Evolutionary conservation across 2,888 invertebrate species (phyloP).

Genomic region (Morpho achilles): DNA sequence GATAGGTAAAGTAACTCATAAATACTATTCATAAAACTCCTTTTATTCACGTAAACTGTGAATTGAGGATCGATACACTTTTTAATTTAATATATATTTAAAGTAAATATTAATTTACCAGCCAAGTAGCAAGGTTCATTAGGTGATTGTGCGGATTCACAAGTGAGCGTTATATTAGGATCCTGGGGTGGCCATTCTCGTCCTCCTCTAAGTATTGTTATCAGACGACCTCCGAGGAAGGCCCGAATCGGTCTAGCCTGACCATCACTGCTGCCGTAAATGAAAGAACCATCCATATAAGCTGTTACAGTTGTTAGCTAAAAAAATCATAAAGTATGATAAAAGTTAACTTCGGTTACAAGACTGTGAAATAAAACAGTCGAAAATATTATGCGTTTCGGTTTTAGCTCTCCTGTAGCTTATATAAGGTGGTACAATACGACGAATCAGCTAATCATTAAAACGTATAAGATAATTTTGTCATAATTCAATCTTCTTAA

Average conservation of each 20-base stretch:
- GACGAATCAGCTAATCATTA: too few species aligned
- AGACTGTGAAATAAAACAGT: too few species aligned
- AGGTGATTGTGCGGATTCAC: slow-evolving; percentile 80
- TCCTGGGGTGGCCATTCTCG: slow-evolving; percentile 86
- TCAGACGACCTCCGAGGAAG: slow-evolving; percentile 83
- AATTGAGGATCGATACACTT: too few species aligned
- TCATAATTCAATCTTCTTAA: too few species aligned
- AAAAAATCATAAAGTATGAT: neutral
- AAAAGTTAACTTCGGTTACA: too few species aligned
- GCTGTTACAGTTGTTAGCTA: slow-evolving; percentile 84
- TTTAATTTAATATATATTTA: neutral
- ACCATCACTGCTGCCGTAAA: slow-evolving; percentile 86
- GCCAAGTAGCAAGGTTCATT: slow-evolving; percentile 87
- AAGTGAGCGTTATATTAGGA: slow-evolving; percentile 83
- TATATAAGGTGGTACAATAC: too few species aligned
- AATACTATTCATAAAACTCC: too few species aligned
- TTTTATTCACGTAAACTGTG: too few species aligned
- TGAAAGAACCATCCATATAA: slow-evolving; percentile 87
- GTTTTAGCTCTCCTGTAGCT: too few species aligned
- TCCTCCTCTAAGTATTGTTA: slow-evolving; percentile 80
- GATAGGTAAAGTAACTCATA: too few species aligned
- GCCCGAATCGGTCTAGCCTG: slow-evolving; percentile 83
- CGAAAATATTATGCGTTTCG: too few species aligned
- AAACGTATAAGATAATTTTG: too few species aligned
- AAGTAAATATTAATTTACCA: slow-evolving; percentile 67